A percentile compares a stretch with the other conserved stretches of the same genome.
phyloP scores from a whole-genome alignment of 2,113 vertebrate genomes.

The Astatotilapia flaviijosephi region DNA sequence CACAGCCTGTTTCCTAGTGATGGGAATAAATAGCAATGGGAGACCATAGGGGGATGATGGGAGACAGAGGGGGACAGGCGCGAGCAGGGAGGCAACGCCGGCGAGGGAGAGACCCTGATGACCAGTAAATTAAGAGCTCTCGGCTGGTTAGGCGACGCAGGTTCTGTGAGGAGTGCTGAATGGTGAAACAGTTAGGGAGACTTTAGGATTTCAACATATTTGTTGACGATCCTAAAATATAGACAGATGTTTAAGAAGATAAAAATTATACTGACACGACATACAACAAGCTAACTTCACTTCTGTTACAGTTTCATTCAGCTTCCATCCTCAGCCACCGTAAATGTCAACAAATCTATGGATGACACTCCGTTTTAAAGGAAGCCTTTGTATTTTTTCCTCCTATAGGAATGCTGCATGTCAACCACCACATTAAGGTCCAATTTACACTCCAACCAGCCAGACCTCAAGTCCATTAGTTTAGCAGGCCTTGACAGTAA shows the following conservation, averaged over 20 bases:
- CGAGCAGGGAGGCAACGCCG: conserved; percentile 7
- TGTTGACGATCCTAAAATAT: background rate
- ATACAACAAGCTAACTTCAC: background rate
- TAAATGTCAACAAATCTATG: background rate
- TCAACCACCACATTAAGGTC: conserved; percentile 45
- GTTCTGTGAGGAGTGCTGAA: background rate
- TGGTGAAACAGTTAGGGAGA: conserved; percentile 35
- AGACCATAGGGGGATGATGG: conserved; percentile 38
- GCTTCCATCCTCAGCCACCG: background rate
- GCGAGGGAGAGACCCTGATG: conserved; percentile 56
- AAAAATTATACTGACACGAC: background rate
- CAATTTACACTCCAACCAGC: conserved; percentile 55
- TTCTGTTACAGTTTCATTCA: background rate
- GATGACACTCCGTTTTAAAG: background rate
- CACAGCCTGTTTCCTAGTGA: conserved; percentile 54
- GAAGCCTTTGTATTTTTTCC: background rate
- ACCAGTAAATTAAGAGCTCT: conserved; percentile 64
- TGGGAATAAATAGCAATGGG: conserved; percentile 65
- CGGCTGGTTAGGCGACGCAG: conserved; percentile 2
- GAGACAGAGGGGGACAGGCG: conserved; percentile 29
- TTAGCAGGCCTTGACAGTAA: conserved; percentile 57
- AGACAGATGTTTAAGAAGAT: background rate
- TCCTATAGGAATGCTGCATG: conserved; percentile 21
- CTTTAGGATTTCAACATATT: background rate
- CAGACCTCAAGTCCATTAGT: conserved; percentile 57